Conservation (phyloP, 2,888 invertebrate species). For the Molorchus minor region DNA sequence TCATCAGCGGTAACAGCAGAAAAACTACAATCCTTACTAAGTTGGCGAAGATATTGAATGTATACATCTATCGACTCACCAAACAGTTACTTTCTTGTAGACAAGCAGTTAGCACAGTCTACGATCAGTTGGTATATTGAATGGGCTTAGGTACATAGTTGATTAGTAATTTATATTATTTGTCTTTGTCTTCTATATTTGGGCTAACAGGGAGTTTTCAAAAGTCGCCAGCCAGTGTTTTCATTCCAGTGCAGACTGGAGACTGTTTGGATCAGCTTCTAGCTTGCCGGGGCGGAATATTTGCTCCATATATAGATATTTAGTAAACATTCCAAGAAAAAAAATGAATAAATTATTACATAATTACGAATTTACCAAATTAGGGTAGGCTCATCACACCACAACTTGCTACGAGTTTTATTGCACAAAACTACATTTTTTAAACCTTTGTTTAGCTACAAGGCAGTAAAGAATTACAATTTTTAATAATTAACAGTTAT, state of each 20-base stretch:
- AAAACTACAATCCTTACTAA: constrained; percentile 14
- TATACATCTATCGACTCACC: constrained; percentile 17
- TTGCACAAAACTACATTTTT: too few relatives aligned
- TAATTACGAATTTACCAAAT: too few relatives aligned
- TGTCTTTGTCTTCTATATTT: too few relatives aligned
- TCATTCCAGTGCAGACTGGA: neutral
- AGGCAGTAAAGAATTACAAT: too few relatives aligned
- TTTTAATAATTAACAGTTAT: too few relatives aligned
- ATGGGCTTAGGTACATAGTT: constrained; percentile 13
- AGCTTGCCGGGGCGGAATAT: neutral
- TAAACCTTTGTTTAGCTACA: too few relatives aligned
- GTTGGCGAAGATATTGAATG: constrained; percentile 1
- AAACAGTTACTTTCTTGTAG: neutral
- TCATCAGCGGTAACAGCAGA: constrained; percentile 10
- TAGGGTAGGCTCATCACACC: too few relatives aligned
- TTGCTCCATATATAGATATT: too few relatives aligned
- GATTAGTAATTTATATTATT: constrained; percentile 9
- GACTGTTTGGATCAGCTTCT: neutral
- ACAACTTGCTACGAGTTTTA: too few relatives aligned
- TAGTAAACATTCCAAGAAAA: too few relatives aligned
- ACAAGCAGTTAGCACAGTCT: neutral
- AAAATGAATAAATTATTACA: too few relatives aligned
- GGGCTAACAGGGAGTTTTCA: constrained; percentile 1
- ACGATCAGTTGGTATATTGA: too few relatives aligned
- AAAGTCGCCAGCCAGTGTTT: constrained; percentile 11